A percentile compares a stretch with the other conserved stretches of the same genome.
Evolutionary conservation across 2,113 vertebrate genomes (phyloP).

Genomic region (Istiophorus platypterus): DNA sequence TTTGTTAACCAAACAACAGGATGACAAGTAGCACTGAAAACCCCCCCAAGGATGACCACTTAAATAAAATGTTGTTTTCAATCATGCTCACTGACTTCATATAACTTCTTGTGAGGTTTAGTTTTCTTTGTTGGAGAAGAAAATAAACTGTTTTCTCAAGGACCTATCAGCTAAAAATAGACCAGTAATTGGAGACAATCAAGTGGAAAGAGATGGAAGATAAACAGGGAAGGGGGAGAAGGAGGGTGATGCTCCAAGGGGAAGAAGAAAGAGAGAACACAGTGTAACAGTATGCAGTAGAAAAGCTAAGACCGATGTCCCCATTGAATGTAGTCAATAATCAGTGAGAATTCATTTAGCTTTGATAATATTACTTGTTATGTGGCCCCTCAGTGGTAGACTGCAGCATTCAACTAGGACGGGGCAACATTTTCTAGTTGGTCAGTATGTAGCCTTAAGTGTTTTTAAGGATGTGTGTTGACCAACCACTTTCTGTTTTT

Average conservation of each 20-base stretch:
- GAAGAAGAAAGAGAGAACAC: neutral
- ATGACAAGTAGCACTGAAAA: neutral
- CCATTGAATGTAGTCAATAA: neutral
- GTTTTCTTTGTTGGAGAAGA: constrained; percentile 2
- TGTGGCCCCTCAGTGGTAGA: too few species aligned
- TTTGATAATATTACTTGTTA: neutral
- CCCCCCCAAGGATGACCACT: neutral
- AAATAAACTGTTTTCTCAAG: constrained; percentile 7
- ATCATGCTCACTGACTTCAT: neutral
- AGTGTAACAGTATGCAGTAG: neutral
- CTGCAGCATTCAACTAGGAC: too few species aligned
- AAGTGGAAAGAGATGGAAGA: constrained; percentile 15
- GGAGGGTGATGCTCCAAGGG: neutral
- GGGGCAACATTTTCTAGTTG: too few species aligned
- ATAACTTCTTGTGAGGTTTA: neutral
- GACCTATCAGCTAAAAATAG: constrained; percentile 30
- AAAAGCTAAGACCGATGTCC: neutral
- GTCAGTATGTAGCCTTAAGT: too few species aligned
- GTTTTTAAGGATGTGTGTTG: too few species aligned
- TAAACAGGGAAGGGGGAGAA: neutral
- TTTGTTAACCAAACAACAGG: neutral
- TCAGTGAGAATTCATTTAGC: neutral
- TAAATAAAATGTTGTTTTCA: neutral
- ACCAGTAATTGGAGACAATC: constrained; percentile 44
- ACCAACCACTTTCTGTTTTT: too few species aligned